Evolutionary conservation across 1,140 invertebrate species (phyloP), one percentile per base, ranked within the genome.

Genomic region (Brachionus rotundiformis): DNA sequence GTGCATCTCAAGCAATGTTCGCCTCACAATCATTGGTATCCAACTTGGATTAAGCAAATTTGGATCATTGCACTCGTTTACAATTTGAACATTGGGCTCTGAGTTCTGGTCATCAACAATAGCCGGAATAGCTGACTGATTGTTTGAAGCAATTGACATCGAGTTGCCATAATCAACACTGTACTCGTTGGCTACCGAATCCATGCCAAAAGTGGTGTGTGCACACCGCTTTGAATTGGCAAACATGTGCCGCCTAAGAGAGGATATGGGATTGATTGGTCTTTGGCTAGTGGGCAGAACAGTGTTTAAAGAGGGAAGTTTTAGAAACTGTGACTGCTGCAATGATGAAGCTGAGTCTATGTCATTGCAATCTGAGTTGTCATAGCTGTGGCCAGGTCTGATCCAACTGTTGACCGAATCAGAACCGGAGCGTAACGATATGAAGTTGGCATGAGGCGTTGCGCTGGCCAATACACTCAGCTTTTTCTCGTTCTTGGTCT

Each of bases 381-480:
- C 73, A 39, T 36, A 63, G 54, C 76, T 79, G 16, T 23, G 29
- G 23, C 47, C 76, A 4, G 76, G 76, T 16, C 47, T 54, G n/a
- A 79, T 54, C 76, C 76, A 79, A 39, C 76, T 79, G 25, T 79
- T 79, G 31, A 39, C 59, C 47, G 59, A 59, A 7, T 79, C 76
- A 23, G 76, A 79, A 19, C 76, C 76, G 5, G 76, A 79, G 0
- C 76, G 19, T 5, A 79, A 19, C 1, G 76, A 79, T 33, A 79
- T 79, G 23, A 79, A 79, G 41, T 79, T 79, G 36, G 44, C 29
- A 39, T 79, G 76, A 1, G 23, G 44, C 10, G 44, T 19, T 7
- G 13, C 39, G n/a, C 13, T 27, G 5, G 44, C 29, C 16, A 77
- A n/a, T 16, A 49, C n/a, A 4, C 10, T n/a, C 2, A 59, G 39